A percentile compares a stretch with the other conserved stretches of the same genome.
These are phyloP conservation scores for Sylvilagus bachmani DNA, from an alignment of 2,113 vertebrate species.

Conservation along the genomic window DNA sequence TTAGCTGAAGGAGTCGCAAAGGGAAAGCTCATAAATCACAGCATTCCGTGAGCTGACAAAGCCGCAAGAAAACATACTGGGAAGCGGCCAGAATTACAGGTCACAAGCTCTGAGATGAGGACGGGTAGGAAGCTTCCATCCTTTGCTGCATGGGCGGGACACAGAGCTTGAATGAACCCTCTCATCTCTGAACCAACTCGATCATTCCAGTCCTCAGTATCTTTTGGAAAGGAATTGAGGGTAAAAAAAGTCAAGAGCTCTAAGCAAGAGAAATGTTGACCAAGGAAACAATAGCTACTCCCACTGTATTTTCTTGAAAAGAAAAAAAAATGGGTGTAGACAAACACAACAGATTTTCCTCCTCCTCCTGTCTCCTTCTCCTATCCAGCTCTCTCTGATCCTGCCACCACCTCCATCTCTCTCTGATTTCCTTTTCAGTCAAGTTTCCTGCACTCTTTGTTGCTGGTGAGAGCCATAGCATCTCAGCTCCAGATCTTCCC, in stretches of 20 bases:
- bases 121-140: conserved; percentile 78
- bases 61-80: conserved; percentile 85
- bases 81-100: conserved; percentile 87
- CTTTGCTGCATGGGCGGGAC: conserved; percentile 70
- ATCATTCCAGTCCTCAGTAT: neutral
- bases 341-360: neutral
- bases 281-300: neutral
- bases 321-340: neutral
- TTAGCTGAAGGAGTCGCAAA: conserved; percentile 74
- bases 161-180: neutral
- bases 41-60: conserved; percentile 83
- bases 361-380: neutral
- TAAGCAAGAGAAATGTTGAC: neutral
- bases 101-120: conserved; percentile 76
- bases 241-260: neutral
- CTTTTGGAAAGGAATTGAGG: conserved; percentile 56
- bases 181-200: conserved; percentile 69
- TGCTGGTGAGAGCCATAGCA: neutral
- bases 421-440: neutral
- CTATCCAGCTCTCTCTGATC: neutral
- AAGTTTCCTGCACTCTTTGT: neutral
- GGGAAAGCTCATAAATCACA: conserved; percentile 84
- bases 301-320: neutral
- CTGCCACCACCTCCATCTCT: too few species aligned
- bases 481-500: neutral